A percentile compares a stretch with the other conserved stretches of the same genome.
These are phyloP conservation scores for Germaria angustata DNA, from an alignment of 2,888 invertebrate species.

Conservation along the genomic window DNA sequence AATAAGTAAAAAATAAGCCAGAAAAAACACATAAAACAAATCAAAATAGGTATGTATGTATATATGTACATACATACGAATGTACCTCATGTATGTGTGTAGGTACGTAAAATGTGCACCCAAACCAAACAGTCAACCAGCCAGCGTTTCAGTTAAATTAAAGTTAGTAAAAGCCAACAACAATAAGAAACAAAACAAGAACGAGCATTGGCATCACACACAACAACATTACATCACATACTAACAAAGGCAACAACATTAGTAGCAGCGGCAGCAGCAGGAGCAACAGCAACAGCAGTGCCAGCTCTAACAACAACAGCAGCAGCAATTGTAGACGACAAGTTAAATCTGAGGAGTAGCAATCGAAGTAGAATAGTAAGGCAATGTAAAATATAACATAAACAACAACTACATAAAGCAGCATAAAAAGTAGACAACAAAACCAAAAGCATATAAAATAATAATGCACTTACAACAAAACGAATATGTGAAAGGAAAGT, in stretches of 20 bases:
- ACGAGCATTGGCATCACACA: constrained; percentile 11
- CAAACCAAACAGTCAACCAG: constrained; percentile 28
- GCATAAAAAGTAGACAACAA: constrained; percentile 29
- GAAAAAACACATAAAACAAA: constrained; percentile 42
- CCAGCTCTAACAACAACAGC: constrained; percentile 21
- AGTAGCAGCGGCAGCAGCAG: constrained; percentile 16
- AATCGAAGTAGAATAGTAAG: constrained; percentile 63
- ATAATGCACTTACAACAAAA: constrained; percentile 46
- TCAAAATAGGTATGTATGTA: constrained; percentile 52
- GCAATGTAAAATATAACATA: constrained; percentile 46
- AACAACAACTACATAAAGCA: background rate
- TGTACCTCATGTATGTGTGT: constrained; percentile 16
- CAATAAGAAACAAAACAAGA: background rate
- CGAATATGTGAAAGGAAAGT: background rate
- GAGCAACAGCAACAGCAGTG: background rate
- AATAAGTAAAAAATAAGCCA: constrained; percentile 19
- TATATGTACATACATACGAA: too few species aligned
- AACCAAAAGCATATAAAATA: constrained; percentile 42
- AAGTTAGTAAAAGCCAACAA: constrained; percentile 36
- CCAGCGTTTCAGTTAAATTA: constrained; percentile 45
- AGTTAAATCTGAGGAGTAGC: constrained; percentile 43
- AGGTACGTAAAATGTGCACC: constrained; percentile 38
- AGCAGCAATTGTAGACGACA: constrained; percentile 54
- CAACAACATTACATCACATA: background rate
- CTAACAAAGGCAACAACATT: constrained; percentile 9